phyloP scores from a whole-genome alignment of 1,140 invertebrate species.

The Drosophila parvula region DNA sequence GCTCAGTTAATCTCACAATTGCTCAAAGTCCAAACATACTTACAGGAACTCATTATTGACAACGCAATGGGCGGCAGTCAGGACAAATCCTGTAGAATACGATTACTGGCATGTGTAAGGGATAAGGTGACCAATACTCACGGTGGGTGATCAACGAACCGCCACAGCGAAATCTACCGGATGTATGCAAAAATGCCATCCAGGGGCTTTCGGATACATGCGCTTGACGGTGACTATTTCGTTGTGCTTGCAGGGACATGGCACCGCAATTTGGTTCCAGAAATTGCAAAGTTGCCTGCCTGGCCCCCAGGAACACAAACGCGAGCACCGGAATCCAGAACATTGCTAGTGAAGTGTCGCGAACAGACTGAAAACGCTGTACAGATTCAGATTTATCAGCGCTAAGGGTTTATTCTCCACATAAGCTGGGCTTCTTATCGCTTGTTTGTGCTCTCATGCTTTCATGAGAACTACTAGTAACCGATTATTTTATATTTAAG shows the following conservation, averaged over 20 bases:
- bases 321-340: constrained; percentile 2
- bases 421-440: not conserved
- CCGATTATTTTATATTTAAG: not conserved
- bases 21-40: not conserved
- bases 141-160: constrained; percentile 14
- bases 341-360: not conserved
- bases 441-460: not conserved
- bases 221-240: not conserved
- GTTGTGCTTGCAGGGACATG: not conserved
- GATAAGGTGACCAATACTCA: not conserved
- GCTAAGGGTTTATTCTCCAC: too few relatives aligned
- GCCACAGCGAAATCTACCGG: constrained; percentile 5
- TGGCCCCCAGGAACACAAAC: not conserved
- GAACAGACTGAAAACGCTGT: constrained; percentile 1
- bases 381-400: not conserved
- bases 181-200: constrained; percentile 23
- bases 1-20: too few relatives aligned
- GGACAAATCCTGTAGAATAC: not conserved
- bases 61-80: constrained; percentile 35
- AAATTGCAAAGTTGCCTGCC: not conserved
- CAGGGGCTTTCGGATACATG: constrained; percentile 12
- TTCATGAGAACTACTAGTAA: not conserved
- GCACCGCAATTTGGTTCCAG: constrained; percentile 18
- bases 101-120: not conserved
- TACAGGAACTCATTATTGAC: not conserved